Base-by-base conservation (phyloP, 1,140 invertebrate species). In the Calephelis virginiensis region DNA sequence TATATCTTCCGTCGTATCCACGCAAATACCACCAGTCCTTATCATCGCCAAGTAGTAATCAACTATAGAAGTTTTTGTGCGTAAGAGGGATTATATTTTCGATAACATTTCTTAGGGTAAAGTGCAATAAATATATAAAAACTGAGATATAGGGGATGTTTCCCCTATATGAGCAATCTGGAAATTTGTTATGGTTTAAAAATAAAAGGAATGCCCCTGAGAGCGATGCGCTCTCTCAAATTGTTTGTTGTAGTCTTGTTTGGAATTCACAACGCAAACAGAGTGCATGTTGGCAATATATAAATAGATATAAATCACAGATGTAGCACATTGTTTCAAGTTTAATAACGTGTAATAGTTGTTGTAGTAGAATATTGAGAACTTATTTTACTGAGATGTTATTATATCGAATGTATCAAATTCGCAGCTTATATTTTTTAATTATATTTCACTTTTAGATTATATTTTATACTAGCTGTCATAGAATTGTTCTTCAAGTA, bases 81-180 rank as follows among this genome's bases (percentile, higher is more conserved):
- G 81, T 82, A 82, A 80, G 80, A 84, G 82, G 83, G 80, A 90
- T 90, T 90, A 89, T 87, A 86, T 86, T 89, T 88, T 90, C 83
- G 81, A 90, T 86, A 90, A 85, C 80, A 86, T 85, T 75, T 75
- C 82, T 71, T 75, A 82, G 86, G 87, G 85, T 81, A 74, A 75
- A 65, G 69, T 61, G 80, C 84, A 87, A 89, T 89, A 90, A 90
- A 86, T 85, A 86, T 69, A 84, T 78, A 77, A 82, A 81, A 74
- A 81, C 73, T 74, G 65, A 78, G 77, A 78, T 75, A 77, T 76
- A 73, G 69, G 80, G 76, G 77, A 78, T 70, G 72, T 63, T 53
- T 64, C 67, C 74, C 71, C 64, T 61, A 43, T 73, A 75, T 79
- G 71, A 81, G 78, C 84, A 86, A 86, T 88, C 80, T 81, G 78